Percentiles rank a stretch among this genome's conserved stretches.
phyloP scores from a whole-genome alignment of 2,113 vertebrate species.

The Tor tambroides region DNA sequence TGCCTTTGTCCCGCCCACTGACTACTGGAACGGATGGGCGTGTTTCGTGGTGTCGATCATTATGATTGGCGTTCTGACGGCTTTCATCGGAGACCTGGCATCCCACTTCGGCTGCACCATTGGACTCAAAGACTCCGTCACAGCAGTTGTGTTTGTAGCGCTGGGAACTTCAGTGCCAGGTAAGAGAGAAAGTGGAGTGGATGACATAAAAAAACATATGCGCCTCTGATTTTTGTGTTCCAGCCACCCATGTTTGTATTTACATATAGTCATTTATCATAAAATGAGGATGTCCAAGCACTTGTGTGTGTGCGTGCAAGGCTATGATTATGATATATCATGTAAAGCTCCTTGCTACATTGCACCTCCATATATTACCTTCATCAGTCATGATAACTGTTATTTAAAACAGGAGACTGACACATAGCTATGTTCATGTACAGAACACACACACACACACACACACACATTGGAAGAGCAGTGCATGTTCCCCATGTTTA shows the following conservation, averaged over 20 bases:
- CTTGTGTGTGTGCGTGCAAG: not conserved
- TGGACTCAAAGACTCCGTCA: conserved; percentile 96
- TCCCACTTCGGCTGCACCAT: conserved; percentile 98
- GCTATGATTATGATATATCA: conserved; percentile 37
- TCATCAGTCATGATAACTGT: conserved; percentile 50
- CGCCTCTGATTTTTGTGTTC: not conserved
- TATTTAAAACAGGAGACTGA: conserved; percentile 6
- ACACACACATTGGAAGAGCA: conserved; percentile 34
- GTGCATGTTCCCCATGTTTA: conserved; percentile 48
- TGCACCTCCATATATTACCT: conserved; percentile 44
- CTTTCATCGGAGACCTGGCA: conserved; percentile 94
- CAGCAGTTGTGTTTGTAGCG: conserved; percentile 94
- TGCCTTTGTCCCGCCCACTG: conserved; percentile 96
- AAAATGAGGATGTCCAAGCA: conserved; percentile 46
- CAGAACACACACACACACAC: conserved; percentile 34
- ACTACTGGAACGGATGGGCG: conserved; percentile 99
- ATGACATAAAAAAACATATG: too few relatives aligned
- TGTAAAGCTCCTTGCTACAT: conserved; percentile 18
- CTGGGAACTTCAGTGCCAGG: conserved; percentile 97
- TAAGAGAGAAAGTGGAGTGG: conserved; percentile 54
- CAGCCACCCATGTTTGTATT: conserved; percentile 8
- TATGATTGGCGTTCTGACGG: conserved; percentile 97
- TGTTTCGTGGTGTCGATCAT: conserved; percentile 97
- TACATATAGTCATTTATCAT: conserved; percentile 34
- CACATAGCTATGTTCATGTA: not conserved